phyloP scores from a whole-genome alignment of 2,113 vertebrate species.

The Thryonomys swinderianus region DNA sequence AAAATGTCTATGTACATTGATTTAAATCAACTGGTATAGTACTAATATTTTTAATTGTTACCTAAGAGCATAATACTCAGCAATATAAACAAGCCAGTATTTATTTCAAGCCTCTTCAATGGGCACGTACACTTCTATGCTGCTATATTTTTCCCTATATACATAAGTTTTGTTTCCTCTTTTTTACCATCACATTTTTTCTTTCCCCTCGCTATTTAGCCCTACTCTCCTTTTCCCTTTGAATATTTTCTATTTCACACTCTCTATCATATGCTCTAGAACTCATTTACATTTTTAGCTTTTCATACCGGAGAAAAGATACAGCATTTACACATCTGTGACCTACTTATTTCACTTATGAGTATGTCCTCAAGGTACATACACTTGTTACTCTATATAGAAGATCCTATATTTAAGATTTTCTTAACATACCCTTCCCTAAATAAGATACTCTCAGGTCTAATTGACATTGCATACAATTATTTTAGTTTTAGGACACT shows the following conservation, averaged over 20 bases:
- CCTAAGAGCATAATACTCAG: background rate
- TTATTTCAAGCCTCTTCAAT: background rate
- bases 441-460: background rate
- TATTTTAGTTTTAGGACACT: background rate
- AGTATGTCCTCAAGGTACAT: no score
- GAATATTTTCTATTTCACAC: no score
- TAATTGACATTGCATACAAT: background rate
- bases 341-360: no score
- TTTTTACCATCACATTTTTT: no score
- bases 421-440: background rate
- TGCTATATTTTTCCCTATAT: background rate
- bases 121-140: background rate
- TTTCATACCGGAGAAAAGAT: no score
- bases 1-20: background rate
- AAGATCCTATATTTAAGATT: background rate
- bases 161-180: no score
- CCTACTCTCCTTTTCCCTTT: no score
- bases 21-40: background rate
- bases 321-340: no score
- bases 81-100: background rate
- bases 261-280: no score
- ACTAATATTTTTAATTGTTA: background rate
- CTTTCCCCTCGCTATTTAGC: no score
- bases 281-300: no score
- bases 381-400: no score